Conservation (phyloP, 2,888 invertebrate species). For the Leptinotarsa rubiginosa region DNA sequence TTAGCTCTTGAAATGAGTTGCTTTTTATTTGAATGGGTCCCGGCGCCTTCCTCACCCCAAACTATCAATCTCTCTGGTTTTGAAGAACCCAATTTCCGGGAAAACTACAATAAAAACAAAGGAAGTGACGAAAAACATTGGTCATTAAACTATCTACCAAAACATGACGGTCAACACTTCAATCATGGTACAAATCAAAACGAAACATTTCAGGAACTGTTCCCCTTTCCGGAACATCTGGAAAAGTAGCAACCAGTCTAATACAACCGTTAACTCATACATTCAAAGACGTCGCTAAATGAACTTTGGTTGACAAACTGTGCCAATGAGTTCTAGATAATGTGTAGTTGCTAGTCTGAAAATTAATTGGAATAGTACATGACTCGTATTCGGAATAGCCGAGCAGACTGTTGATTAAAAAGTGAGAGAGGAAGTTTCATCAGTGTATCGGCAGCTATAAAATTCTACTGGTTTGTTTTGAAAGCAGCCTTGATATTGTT, state of each 20-base stretch:
- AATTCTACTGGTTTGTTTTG: conserved; percentile 29
- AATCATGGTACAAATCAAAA: too few relatives aligned
- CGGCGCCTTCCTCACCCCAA: too few relatives aligned
- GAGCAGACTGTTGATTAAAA: conserved; percentile 11
- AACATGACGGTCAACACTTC: too few relatives aligned
- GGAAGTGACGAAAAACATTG: background rate
- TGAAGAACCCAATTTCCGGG: too few relatives aligned
- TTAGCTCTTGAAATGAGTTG: background rate
- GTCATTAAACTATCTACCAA: too few relatives aligned
- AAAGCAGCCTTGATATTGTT: conserved; percentile 20
- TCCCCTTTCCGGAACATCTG: too few relatives aligned
- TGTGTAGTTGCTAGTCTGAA: background rate
- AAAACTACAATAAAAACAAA: background rate
- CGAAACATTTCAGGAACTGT: too few relatives aligned
- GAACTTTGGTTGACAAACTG: background rate
- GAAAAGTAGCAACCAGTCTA: background rate
- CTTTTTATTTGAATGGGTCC: too few relatives aligned
- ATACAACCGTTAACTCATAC: background rate
- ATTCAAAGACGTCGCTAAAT: background rate
- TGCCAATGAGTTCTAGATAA: conserved; percentile 7
- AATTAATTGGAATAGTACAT: conserved; percentile 7
- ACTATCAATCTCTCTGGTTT: too few relatives aligned
- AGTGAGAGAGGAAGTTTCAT: conserved; percentile 18
- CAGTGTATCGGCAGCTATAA: background rate
- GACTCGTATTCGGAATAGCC: background rate